Base-by-base conservation (phyloP, 2,113 vertebrate genomes). In the Eolophus roseicapilla region DNA sequence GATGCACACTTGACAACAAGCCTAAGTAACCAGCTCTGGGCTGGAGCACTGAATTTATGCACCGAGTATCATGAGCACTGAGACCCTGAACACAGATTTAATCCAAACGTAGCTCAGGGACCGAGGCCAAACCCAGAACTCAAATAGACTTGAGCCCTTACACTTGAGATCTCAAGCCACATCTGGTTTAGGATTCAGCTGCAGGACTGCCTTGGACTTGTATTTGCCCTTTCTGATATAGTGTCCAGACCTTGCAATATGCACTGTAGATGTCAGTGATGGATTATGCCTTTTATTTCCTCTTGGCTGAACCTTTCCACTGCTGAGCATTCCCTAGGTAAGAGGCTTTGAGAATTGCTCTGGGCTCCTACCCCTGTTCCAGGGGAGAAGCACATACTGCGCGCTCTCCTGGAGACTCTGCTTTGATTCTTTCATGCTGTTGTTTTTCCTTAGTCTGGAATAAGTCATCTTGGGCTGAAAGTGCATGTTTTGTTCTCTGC, bases 401-500 rank as follows among this genome's bases (percentile, higher is more conserved):
- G 13, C 77, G 88, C 39, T 3, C 60, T 94, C 73, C 87, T 93
- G 94, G 84, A 88, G 69, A 19, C 77, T 77, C 91, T 60, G 52
- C 87, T 65, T 85, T 55, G 84, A 79, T 94, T 92, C 79, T 77
- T 86, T 35, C 85, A 52, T 28, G 79, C 87, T 95, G 93, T 96
- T 97, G 91, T 96, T 97, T 96, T 97, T 88, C 84, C 77, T 94
- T 41, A 47, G 79, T 91, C 94, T 96, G 92, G 90, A 85, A 70
- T 93, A 96, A 96, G 96, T 95, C 96, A 96, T 95, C 82, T 60
- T 13, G 93, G 88, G 89, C 95, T 94, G 89, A 63, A 96, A 95
- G 95, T 95, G 94, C 75, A 83, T 92, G 93, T 97, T 97, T 97
- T 97, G 95, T 93, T 97, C 95, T 89, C 83, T 95, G 76, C 7